Percentiles rank a stretch among this genome's conserved stretches.
Evolutionary conservation across 2,797 vertebrate species (phyloP).

Genomic region (Apodemus agrarius): DNA sequence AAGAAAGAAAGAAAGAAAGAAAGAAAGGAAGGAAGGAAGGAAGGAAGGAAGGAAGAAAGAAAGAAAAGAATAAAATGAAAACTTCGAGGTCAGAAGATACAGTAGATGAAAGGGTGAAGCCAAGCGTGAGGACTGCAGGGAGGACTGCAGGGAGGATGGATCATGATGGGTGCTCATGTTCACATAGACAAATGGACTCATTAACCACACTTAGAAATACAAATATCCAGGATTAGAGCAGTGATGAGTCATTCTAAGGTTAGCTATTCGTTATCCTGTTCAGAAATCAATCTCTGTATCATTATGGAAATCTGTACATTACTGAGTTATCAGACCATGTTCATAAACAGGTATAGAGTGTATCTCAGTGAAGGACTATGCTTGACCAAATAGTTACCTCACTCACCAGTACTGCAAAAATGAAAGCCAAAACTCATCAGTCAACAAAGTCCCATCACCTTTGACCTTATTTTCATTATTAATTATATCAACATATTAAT

Average conservation of each 20-base stretch:
- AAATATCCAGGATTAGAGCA: background rate
- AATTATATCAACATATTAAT: background rate
- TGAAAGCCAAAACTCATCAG: background rate
- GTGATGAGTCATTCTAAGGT: background rate
- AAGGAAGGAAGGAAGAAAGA: rapidly evolving
- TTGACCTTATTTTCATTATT: conserved; percentile 4
- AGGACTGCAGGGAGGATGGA: background rate
- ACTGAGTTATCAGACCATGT: background rate
- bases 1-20: too few species aligned
- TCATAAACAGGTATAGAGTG: background rate
- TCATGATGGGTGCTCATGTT: rapidly evolving
- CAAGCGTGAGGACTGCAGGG: background rate
- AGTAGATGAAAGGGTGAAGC: background rate
- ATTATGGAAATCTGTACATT: background rate
- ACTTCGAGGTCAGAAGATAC: background rate
- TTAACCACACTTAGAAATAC: background rate
- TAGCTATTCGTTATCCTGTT: background rate
- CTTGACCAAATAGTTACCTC: background rate
- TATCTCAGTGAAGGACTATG: background rate
- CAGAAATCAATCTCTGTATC: background rate
- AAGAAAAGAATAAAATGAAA: background rate
- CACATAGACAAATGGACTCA: background rate
- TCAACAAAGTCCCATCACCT: background rate
- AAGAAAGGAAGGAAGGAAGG: too few species aligned
- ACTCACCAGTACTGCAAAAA: background rate